Percentiles rank a stretch among this genome's conserved stretches.
Conservation (phyloP, 2,797 vertebrate genomes). For the Pseudotriccus pelzelni region DNA sequence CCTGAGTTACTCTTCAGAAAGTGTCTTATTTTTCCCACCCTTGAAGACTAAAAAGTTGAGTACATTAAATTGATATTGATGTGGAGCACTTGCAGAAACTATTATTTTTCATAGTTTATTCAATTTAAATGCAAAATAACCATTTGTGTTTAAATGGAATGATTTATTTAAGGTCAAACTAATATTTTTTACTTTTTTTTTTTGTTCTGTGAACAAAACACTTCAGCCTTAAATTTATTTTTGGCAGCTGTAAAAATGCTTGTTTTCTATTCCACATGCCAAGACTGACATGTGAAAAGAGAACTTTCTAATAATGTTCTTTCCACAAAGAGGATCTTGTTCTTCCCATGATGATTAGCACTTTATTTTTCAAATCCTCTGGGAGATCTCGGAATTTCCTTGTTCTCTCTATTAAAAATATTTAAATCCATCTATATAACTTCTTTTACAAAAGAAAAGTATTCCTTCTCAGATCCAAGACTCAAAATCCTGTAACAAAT, state of each 20-base stretch:
- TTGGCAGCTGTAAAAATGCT: slow-evolving; percentile 2
- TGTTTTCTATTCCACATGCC: not conserved
- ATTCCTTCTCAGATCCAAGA: not conserved
- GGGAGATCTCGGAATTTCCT: not conserved
- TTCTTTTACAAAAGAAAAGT: not conserved
- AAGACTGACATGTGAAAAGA: not conserved
- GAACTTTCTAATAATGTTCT: not conserved
- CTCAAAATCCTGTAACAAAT: not conserved
- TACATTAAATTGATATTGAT: not conserved
- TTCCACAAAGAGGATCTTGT: not conserved
- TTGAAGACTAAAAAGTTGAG: not conserved
- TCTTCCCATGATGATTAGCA: not conserved
- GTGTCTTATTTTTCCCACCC: not conserved
- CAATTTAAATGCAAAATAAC: not conserved
- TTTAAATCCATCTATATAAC: not conserved
- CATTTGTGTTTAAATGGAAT: not conserved
- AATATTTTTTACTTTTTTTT: not conserved
- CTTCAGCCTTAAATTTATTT: not conserved
- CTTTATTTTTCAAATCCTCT: not conserved
- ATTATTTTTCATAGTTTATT: not conserved
- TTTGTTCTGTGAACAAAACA: not conserved
- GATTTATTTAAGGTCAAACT: not conserved
- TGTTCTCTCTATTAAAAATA: not conserved
- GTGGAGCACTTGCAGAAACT: not conserved
- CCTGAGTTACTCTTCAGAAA: not conserved